Conservation (phyloP, 2,888 invertebrate genomes). For the Neocrepidodera transversa region DNA sequence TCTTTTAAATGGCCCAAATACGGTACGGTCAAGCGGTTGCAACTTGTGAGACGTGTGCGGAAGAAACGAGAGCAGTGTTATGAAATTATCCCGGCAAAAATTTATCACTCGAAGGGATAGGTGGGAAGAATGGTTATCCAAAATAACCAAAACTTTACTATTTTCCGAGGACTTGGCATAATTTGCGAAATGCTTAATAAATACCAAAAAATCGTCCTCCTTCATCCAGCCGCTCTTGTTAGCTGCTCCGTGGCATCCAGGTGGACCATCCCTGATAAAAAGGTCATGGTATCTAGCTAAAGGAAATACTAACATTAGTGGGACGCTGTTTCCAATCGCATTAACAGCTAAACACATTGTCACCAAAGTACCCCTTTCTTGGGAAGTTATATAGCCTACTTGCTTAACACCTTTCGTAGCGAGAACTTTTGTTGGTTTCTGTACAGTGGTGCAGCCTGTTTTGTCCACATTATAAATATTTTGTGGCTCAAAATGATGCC, state of each 20-base stretch:
- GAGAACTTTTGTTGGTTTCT: too few species aligned
- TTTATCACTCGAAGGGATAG: too few species aligned
- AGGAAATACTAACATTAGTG: not conserved
- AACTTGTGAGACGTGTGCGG: slow-evolving; percentile 23
- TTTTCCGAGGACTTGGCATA: not conserved
- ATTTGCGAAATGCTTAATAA: slow-evolving; percentile 6
- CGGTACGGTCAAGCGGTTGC: too few species aligned
- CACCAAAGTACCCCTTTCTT: slow-evolving; percentile 48
- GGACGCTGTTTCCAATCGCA: slow-evolving; percentile 19
- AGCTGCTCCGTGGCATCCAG: slow-evolving; percentile 7
- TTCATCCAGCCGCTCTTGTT: not conserved
- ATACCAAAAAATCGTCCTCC: slow-evolving; percentile 5
- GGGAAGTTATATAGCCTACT: slow-evolving; percentile 50
- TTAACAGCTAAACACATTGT: slow-evolving; percentile 14
- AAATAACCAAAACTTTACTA: slow-evolving; percentile 1
- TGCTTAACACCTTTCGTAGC: slow-evolving; percentile 15
- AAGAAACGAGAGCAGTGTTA: slow-evolving; percentile 15
- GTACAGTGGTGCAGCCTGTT: too few species aligned
- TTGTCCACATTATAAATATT: too few species aligned
- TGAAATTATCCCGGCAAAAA: too few species aligned
- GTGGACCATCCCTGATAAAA: slow-evolving; percentile 11
- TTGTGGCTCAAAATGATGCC: not conserved
- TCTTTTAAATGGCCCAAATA: too few species aligned
- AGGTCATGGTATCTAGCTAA: not conserved
- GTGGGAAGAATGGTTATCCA: too few species aligned